Evolutionary conservation across 2,113 vertebrate species (phyloP).

Genomic region (Aldabrachelys gigantea): DNA sequence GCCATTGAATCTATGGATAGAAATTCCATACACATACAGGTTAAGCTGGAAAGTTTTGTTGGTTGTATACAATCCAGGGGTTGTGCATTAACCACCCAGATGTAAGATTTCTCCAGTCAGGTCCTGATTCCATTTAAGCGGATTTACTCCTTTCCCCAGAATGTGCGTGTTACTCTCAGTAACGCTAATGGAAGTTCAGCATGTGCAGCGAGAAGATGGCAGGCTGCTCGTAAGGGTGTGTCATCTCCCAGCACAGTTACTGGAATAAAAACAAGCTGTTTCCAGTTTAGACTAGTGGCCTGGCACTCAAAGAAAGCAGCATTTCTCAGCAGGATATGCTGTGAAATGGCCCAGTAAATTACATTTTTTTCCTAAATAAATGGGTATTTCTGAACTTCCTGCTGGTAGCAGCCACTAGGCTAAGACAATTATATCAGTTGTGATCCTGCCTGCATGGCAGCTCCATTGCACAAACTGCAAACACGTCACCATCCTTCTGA

Average conservation of each 20-base stretch:
- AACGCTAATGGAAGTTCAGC: neutral
- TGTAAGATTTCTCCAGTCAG: neutral
- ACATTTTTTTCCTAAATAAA: neutral
- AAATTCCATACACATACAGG: too few relatives aligned
- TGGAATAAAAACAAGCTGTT: neutral
- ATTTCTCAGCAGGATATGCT: neutral
- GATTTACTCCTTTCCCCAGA: neutral
- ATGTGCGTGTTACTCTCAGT: neutral
- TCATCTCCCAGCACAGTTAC: accelerated
- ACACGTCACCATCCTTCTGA: accelerated
- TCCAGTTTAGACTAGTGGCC: neutral
- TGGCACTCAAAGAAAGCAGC: accelerated
- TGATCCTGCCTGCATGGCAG: accelerated
- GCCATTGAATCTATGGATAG: too few relatives aligned
- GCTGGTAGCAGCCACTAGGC: neutral
- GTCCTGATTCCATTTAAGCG: accelerated
- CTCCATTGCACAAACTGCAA: neutral
- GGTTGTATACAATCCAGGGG: too few relatives aligned
- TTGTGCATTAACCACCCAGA: too few relatives aligned
- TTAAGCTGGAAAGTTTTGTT: too few relatives aligned
- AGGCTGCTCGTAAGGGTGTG: accelerated
- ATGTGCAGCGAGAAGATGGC: neutral
- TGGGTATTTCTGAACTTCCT: neutral
- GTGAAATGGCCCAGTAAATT: accelerated
- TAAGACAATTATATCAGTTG: accelerated